phyloP scores from a whole-genome alignment of 2,888 invertebrate genomes.

The Thereva nobilitata region DNA sequence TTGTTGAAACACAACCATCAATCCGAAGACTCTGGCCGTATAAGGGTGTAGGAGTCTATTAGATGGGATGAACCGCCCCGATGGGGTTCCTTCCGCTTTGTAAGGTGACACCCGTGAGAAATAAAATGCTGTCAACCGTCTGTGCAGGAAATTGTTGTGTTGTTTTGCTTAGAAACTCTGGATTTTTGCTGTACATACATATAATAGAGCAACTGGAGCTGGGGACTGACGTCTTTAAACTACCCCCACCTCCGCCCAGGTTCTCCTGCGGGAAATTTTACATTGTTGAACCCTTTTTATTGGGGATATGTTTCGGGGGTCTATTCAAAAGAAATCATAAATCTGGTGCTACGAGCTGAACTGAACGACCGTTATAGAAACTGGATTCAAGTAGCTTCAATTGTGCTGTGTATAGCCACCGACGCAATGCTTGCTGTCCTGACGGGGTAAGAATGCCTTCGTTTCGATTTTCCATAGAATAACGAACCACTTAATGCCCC shows the following conservation, averaged over 20 bases:
- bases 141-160: conserved; percentile 29
- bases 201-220: not conserved
- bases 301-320: conserved; percentile 10
- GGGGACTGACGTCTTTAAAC: conserved; percentile 1
- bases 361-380: conserved; percentile 2
- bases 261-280: not conserved
- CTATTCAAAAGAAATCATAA: conserved; percentile 35
- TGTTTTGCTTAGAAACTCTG: not conserved
- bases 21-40: conserved; percentile 11
- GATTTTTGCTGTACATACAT: not conserved
- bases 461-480: conserved; percentile 39
- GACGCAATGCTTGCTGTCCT: conserved; percentile 23
- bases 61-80: conserved; percentile 24
- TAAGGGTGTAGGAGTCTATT: conserved; percentile 9
- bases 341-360: conserved; percentile 33
- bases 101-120: conserved; percentile 34
- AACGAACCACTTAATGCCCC: conserved; percentile 45
- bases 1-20: not conserved
- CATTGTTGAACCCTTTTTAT: conserved; percentile 1
- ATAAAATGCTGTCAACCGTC: conserved; percentile 32
- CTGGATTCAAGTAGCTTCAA: conserved; percentile 36
- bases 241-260: not conserved
- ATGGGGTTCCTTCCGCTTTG: not conserved
- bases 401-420: conserved; percentile 33
- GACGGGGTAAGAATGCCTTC: conserved; percentile 36